Evolutionary conservation across 1,140 invertebrate species (phyloP), one percentile per base, ranked within the genome.

Genomic region (Yoshiicerus persimilis): DNA sequence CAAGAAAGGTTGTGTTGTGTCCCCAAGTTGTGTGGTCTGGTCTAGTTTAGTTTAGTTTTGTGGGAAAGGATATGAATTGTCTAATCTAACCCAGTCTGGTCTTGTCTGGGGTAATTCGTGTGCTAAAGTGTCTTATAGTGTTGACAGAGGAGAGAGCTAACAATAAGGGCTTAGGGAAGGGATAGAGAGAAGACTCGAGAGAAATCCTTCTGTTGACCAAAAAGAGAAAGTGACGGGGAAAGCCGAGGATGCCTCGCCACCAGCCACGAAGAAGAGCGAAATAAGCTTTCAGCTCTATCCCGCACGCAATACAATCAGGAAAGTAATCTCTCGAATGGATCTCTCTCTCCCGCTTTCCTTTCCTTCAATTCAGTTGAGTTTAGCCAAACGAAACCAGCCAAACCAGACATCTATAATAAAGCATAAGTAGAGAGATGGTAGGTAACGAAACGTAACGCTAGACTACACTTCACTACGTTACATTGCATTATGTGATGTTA

Each of bases 241-340:
- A 80, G 75, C 34, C 75, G 32, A 80, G 4, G 75, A 80, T 80
- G 75, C 75, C 75, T 36, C 75, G 75, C 75, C 75, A 80, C 34
- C 47, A 56, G 64, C 64, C 64, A 70, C 64, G 8, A 70, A 70
- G 75, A 80, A 80, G 25, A 70, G 66, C 30, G 75, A 80, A 80
- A 80, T 80, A 80, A 80, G 75, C 75, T 80, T 80, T 80, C 75
- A 80, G 75, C 30, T 80, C 75, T 56, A 56, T 80, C 75, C 75
- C 75, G 75, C 75, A 80, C 75, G 83, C 83, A 84, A 84, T 84
- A 84, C 41, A 84, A 84, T 84, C 83, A 80, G 83, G 83, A 84
- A 84, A 84, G 83, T 84, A 84, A 84, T 84, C 83, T 84, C 41
- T 62, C 38, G 38, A 84, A 84, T 84, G 83, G 83, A 84, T 84